Evolutionary conservation across 2,797 vertebrate genomes (phyloP).

Genomic region (Tokudaia tokunoshimensis): DNA sequence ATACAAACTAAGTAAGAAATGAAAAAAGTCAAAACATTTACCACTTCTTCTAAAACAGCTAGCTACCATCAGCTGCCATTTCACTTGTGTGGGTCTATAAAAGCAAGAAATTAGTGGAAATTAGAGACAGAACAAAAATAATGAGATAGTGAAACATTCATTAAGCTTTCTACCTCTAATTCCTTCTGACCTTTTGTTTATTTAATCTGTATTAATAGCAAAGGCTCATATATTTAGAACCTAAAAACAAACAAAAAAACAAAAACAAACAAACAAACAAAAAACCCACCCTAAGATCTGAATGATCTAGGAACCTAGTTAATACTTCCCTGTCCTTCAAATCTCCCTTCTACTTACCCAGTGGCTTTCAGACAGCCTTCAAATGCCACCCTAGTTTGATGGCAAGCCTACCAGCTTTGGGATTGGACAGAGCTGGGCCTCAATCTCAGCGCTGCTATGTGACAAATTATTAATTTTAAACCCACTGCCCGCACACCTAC

Average conservation of each 20-base stretch:
- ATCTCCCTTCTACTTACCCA: background rate
- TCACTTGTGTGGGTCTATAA: conserved; percentile 94
- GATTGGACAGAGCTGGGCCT: background rate
- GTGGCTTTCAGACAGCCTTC: background rate
- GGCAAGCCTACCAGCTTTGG: background rate
- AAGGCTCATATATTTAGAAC: conserved; percentile 10
- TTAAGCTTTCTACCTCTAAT: background rate
- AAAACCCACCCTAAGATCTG: background rate
- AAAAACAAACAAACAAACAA: background rate
- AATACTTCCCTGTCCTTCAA: background rate
- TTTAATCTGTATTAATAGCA: conserved; percentile 16
- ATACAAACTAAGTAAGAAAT: conserved; percentile 38
- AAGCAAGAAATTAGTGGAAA: conserved; percentile 64
- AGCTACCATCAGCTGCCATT: conserved; percentile 98
- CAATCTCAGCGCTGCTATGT: conserved; percentile 3
- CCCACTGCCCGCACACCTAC: conserved; percentile 19
- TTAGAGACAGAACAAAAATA: conserved; percentile 67
- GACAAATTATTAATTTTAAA: conserved; percentile 35
- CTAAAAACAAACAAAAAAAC: background rate
- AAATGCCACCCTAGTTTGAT: background rate
- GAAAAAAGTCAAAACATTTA: conserved; percentile 84
- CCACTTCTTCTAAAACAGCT: conserved; percentile 98
- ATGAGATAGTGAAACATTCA: background rate
- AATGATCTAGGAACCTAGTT: background rate
- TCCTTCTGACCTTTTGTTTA: conserved; percentile 28